phyloP scores from a whole-genome alignment of 2,888 invertebrate species.

The Acanthacorydalis orientalis region DNA sequence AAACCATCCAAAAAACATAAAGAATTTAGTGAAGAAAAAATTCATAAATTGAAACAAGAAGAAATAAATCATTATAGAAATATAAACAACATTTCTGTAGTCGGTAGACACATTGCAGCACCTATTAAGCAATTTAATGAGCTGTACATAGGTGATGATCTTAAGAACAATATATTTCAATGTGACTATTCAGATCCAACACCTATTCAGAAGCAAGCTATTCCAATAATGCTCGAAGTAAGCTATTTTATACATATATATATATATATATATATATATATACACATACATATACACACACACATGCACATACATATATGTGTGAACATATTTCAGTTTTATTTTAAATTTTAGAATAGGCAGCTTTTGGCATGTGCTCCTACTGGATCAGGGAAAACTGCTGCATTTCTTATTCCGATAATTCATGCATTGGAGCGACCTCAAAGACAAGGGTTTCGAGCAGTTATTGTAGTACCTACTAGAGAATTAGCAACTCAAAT shows the following conservation, averaged over 20 bases:
- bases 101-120: slow-evolving; percentile 63
- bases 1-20: slow-evolving; percentile 16
- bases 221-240: slow-evolving; percentile 74
- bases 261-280: background rate
- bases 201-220: slow-evolving; percentile 82
- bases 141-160: slow-evolving; percentile 36
- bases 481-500: slow-evolving; percentile 89
- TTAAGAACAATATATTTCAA: slow-evolving; percentile 50
- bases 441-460: slow-evolving; percentile 60
- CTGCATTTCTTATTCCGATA: slow-evolving; percentile 82
- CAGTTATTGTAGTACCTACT: slow-evolving; percentile 82
- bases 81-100: slow-evolving; percentile 54
- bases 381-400: slow-evolving; percentile 95
- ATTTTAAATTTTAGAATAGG: slow-evolving; percentile 34
- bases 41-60: slow-evolving; percentile 31
- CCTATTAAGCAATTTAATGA: slow-evolving; percentile 57
- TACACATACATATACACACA: background rate
- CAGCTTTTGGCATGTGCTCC: slow-evolving; percentile 90
- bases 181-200: slow-evolving; percentile 66
- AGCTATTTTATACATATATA: slow-evolving; percentile 10
- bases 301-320: no score
- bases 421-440: slow-evolving; percentile 58
- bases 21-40: slow-evolving; percentile 26
- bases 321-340: slow-evolving; percentile 6
- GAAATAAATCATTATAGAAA: slow-evolving; percentile 57